A percentile compares a stretch with the other conserved stretches of the same genome.
Evolutionary conservation across 2,113 vertebrate species (phyloP).

Genomic region (Balaenoptera acutorostrata): DNA sequence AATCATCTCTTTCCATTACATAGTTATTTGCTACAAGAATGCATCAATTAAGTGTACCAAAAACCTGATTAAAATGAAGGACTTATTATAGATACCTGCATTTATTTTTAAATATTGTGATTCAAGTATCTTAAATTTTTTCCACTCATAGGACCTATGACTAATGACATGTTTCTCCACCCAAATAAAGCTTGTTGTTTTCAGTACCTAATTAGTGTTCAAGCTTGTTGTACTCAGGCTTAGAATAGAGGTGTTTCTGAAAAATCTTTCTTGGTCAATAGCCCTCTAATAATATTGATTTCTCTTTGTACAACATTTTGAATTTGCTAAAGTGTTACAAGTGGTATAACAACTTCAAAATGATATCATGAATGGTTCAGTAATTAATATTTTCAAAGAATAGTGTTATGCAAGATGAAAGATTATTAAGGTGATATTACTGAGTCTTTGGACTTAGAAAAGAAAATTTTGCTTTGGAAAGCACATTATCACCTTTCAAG

Average conservation of each 20-base stretch:
- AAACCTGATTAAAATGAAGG: conserved; percentile 79
- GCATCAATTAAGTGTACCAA: conserved; percentile 78
- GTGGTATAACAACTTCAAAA: conserved; percentile 52
- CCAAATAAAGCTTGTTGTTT: conserved; percentile 62
- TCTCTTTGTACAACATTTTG: conserved; percentile 50
- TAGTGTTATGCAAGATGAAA: conserved; percentile 46
- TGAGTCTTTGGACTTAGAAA: conserved; percentile 67
- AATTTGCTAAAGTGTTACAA: conserved; percentile 67
- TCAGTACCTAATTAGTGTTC: conserved; percentile 64
- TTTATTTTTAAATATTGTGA: conserved; percentile 81
- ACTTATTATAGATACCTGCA: conserved; percentile 75
- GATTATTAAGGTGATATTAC: conserved; percentile 69
- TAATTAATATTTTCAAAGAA: conserved; percentile 77
- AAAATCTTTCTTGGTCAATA: conserved; percentile 52
- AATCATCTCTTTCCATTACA: conserved; percentile 30
- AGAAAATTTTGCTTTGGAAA: conserved; percentile 78
- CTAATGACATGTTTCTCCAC: conserved; percentile 58
- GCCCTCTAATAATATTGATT: conserved; percentile 67
- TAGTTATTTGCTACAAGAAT: conserved; percentile 72
- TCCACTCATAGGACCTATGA: conserved; percentile 66
- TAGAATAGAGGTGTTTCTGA: conserved; percentile 51
- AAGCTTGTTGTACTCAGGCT: conserved; percentile 24
- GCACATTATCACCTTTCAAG: conserved; percentile 78
- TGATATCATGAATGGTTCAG: conserved; percentile 45
- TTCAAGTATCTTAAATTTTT: conserved; percentile 56